These are phyloP conservation scores for Mirza zaza DNA, from an alignment of 2,113 vertebrate species.

Conservation along the genomic window DNA sequence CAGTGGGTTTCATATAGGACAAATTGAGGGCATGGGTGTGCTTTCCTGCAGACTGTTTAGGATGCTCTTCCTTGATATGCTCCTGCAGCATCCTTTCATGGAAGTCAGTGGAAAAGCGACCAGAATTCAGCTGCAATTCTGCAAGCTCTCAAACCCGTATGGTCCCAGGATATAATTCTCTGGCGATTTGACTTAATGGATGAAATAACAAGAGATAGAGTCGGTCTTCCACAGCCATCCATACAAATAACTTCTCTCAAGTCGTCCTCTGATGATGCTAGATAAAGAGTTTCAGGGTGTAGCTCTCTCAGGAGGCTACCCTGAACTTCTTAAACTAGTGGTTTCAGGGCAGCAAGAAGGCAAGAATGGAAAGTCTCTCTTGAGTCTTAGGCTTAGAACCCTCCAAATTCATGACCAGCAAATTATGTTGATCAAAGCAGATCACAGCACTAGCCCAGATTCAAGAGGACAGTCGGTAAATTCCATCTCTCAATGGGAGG, in stretches of 20 bases:
- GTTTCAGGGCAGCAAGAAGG: not conserved
- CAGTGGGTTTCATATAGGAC: too few species aligned
- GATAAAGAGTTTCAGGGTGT: not conserved
- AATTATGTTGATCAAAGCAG: not conserved
- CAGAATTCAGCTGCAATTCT: not conserved
- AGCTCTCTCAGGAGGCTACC: not conserved
- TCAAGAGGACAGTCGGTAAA: not conserved
- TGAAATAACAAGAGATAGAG: not conserved
- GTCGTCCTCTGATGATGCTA: not conserved
- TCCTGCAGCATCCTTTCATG: not conserved
- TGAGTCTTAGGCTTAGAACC: not conserved
- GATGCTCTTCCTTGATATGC: not conserved
- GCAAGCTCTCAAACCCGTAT: not conserved
- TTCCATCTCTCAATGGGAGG: not conserved
- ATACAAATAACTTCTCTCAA: not conserved
- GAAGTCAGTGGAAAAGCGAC: not conserved
- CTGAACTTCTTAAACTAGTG: not conserved
- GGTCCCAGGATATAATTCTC: not conserved
- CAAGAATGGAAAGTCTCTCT: not conserved
- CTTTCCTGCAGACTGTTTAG: not conserved
- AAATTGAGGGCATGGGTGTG: accelerated
- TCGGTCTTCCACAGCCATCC: not conserved
- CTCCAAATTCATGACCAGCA: not conserved
- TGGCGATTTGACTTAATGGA: not conserved
- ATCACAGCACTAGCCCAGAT: not conserved